Conservation (phyloP, 2,113 vertebrate genomes). For the Notarius quadriscutis region DNA sequence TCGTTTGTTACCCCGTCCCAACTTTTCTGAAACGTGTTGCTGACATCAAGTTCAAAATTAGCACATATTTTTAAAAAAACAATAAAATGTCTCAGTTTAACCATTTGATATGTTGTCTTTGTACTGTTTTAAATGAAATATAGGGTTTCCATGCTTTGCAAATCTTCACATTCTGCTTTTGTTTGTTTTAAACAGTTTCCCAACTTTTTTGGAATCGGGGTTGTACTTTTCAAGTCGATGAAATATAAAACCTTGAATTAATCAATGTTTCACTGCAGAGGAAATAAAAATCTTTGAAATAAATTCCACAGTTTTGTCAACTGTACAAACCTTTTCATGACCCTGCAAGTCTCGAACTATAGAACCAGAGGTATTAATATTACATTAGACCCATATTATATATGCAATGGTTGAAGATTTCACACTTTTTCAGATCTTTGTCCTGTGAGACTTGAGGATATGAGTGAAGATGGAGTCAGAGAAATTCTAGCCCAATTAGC, state of each 20-base stretch:
- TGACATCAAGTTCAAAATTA: no score
- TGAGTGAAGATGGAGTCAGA: conserved; percentile 7
- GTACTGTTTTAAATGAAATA: no score
- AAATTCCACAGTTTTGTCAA: neutral
- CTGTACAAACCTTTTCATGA: conserved; percentile 6
- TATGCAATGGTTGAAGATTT: conserved; percentile 25
- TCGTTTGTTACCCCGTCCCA: no score
- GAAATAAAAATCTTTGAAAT: conserved; percentile 2
- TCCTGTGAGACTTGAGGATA: conserved; percentile 6
- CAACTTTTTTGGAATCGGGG: no score
- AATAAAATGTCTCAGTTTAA: no score
- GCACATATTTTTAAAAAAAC: no score
- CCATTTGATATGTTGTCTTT: no score
- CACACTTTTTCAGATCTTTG: conserved; percentile 14
- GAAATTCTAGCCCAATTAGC: conserved; percentile 31
- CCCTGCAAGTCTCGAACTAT: neutral
- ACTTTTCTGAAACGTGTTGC: no score
- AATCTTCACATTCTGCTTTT: no score
- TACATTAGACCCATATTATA: conserved; percentile 27
- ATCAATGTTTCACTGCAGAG: neutral
- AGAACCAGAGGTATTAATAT: conserved; percentile 29
- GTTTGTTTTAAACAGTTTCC: no score
- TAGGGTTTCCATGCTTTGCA: no score
- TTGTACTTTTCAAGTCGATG: neutral
- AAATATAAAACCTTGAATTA: neutral